phyloP scores from a whole-genome alignment of 2,113 vertebrate genomes.

The Xiphophorus hellerii region DNA sequence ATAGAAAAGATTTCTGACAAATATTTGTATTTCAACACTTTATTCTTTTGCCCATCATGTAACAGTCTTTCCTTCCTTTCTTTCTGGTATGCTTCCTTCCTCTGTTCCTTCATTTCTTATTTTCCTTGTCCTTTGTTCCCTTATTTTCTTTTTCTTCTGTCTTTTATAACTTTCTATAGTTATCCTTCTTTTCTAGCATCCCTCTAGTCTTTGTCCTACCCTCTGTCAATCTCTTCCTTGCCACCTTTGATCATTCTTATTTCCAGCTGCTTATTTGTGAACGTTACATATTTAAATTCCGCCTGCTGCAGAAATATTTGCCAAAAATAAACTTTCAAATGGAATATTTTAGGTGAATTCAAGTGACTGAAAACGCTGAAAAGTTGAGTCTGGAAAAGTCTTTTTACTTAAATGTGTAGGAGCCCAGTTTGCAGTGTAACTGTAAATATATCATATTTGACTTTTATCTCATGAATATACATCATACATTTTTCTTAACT shows the following conservation, averaged over 20 bases:
- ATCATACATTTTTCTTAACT: constrained; percentile 53
- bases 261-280: not conserved
- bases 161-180: no score
- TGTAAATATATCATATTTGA: not conserved
- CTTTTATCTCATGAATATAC: not conserved
- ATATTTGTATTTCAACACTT: no score
- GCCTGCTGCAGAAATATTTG: not conserved
- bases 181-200: no score
- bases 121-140: no score
- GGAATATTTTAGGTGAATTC: not conserved
- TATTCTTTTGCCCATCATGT: no score
- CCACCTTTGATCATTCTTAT: not conserved
- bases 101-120: no score
- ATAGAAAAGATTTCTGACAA: no score
- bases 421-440: not conserved
- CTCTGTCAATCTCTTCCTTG: not conserved
- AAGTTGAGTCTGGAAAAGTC: not conserved
- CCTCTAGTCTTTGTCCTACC: no score
- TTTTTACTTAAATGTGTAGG: not conserved
- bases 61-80: no score
- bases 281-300: not conserved
- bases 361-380: not conserved
- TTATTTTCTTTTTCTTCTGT: no score
- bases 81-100: no score
- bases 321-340: not conserved